Evolutionary conservation across 2,113 vertebrate genomes (phyloP), one percentile per base, ranked within the genome.

Genomic region (Scatophagus argus): DNA sequence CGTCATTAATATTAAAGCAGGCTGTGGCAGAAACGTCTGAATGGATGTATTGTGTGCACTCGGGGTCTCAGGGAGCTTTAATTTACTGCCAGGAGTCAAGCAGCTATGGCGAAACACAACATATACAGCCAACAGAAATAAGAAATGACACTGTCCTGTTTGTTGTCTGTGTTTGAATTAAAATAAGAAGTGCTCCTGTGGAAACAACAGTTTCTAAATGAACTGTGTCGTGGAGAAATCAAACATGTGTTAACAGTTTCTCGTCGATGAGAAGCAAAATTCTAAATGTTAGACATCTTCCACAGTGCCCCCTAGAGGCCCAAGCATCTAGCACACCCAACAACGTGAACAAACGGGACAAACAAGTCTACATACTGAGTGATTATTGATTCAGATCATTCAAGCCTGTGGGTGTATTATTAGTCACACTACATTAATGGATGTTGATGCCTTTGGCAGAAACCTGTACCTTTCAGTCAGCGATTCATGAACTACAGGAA

Each of bases 1-100:
- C 36, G 19, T 86, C 49, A 52, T 93, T 88, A 92, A 91, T 93
- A 93, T 92, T 90, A 86, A 87, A 87, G 27, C 67, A 44, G 66
- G 74, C 78, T 31, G 27, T 0, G 34, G 67, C 56, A 51, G 36
- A 73, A 75, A 82, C 13, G 67, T 82, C 66, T 62, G 74, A 83
- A 82, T 72, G 81, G 86, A 84, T 46, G 60, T 51, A 59, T 31
- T 39, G 79, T 69, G 83, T 54, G 41, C 72, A 78, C 62, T 23
- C 65, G 36, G 27, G 59, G 27, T 71, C 71, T 70, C 31, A 4
- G 6, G 38, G 8, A 16, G 46, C 64, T 6, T 25, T 62, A 23
- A 52, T 25, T 73, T 66, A 49, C 52, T 16, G 56, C 61, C 61
- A 65, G 56, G 39, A 72, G 63, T 64, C 52, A 39, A 19, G 56